Conservation (phyloP, 2,113 vertebrate genomes). For the Perca fluviatilis region DNA sequence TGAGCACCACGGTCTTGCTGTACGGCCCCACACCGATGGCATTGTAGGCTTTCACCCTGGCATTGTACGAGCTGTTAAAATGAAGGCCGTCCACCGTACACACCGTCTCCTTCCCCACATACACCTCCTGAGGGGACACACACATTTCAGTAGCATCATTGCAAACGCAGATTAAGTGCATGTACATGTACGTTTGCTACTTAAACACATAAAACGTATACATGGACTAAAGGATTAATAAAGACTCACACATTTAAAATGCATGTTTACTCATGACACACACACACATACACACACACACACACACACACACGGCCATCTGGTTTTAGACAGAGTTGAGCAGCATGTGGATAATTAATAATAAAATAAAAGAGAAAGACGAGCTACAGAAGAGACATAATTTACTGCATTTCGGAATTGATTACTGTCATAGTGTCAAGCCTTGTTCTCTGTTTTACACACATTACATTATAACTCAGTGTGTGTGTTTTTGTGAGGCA, state of each 20-base stretch:
- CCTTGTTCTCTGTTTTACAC: not conserved
- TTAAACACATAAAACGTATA: not conserved
- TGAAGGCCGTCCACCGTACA: constrained; percentile 98
- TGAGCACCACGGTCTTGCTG: constrained; percentile 96
- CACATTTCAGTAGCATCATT: not conserved
- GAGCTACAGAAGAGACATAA: not conserved
- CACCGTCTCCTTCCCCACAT: constrained; percentile 97
- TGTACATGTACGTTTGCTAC: not conserved
- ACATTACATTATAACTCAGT: not conserved
- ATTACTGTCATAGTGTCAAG: not conserved
- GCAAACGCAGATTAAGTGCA: constrained; percentile 21
- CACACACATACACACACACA: constrained; percentile 2
- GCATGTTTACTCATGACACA: constrained; percentile 4
- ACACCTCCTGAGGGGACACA: constrained; percentile 89
- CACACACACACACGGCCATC: constrained; percentile 1
- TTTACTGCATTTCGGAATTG: not conserved
- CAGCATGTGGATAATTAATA: constrained; percentile 36
- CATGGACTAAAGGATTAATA: not conserved
- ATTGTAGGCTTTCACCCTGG: constrained; percentile 97
- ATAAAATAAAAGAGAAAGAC: constrained; percentile 11
- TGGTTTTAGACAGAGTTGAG: constrained; percentile 23
- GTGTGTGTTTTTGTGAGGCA: constrained; percentile 1
- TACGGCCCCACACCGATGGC: constrained; percentile 92
- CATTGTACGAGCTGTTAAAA: constrained; percentile 97
- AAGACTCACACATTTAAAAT: not conserved